These are phyloP conservation scores for Dendrolimus punctatus DNA, from an alignment of 1,140 invertebrate species.

Conservation along the genomic window DNA sequence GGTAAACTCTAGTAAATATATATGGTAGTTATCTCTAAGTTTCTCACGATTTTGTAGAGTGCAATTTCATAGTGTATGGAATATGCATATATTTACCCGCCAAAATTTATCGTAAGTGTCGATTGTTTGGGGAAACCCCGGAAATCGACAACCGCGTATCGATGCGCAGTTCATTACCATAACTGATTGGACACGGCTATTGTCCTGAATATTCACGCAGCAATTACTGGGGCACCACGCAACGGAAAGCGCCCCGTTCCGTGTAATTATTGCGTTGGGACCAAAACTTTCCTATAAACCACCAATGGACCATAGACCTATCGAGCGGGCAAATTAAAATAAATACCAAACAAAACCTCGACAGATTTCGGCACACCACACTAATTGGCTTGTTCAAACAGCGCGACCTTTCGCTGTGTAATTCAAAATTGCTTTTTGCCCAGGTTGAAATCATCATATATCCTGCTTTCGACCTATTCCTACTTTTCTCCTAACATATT, in stretches of 20 bases:
- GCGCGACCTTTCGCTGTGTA: constrained; percentile 1
- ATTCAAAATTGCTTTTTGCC: too few species aligned
- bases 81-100: too few species aligned
- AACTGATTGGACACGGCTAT: constrained; percentile 51
- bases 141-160: neutral
- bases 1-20: too few species aligned
- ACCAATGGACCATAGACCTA: constrained; percentile 7
- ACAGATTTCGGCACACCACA: constrained; percentile 38
- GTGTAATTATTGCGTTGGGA: constrained; percentile 43
- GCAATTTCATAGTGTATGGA: too few species aligned
- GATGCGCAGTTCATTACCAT: constrained; percentile 48
- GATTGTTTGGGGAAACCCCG: too few species aligned
- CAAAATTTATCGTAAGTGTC: too few species aligned
- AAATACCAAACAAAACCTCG: constrained; percentile 26
- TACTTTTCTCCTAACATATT: too few species aligned
- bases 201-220: constrained; percentile 37
- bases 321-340: constrained; percentile 36
- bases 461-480: too few species aligned
- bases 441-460: too few species aligned
- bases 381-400: constrained; percentile 38
- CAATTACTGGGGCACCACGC: constrained; percentile 27
- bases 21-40: too few species aligned
- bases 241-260: constrained; percentile 12
- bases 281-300: constrained; percentile 38
- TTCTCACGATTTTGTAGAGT: too few species aligned